These are phyloP conservation scores for Orthosia incerta DNA, from an alignment of 2,888 invertebrate genomes.

Conservation along the genomic window DNA sequence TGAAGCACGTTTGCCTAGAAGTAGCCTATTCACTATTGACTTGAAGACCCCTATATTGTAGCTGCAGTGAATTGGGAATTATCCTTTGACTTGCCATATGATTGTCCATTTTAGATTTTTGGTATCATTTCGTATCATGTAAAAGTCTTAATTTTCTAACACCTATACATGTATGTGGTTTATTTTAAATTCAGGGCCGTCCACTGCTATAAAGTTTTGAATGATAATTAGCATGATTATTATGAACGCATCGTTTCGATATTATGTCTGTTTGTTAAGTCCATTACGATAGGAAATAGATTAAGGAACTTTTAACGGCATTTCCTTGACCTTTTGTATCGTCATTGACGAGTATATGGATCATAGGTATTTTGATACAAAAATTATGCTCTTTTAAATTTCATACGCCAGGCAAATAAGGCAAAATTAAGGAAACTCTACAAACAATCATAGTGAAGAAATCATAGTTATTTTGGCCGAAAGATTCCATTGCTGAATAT, in stretches of 20 bases:
- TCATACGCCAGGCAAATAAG: neutral
- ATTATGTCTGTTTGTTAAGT: slow-evolving; percentile 45
- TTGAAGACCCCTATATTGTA: no score
- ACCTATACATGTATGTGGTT: slow-evolving; percentile 48
- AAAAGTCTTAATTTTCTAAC: slow-evolving; percentile 44
- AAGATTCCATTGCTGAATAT: no score
- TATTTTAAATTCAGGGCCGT: slow-evolving; percentile 75
- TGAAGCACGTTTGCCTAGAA: no score
- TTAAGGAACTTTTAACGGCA: slow-evolving; percentile 55
- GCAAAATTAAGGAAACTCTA: no score
- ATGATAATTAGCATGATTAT: slow-evolving; percentile 72
- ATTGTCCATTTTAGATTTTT: neutral
- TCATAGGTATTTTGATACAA: neutral
- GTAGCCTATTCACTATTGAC: no score
- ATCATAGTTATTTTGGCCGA: neutral
- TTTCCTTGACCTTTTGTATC: slow-evolving; percentile 56
- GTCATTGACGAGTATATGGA: slow-evolving; percentile 34
- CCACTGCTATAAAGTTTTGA: slow-evolving; percentile 73
- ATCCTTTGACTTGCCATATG: neutral
- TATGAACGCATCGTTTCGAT: slow-evolving; percentile 71
- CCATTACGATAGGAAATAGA: slow-evolving; percentile 65
- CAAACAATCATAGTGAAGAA: neutral
- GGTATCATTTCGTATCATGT: neutral
- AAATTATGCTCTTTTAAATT: neutral
- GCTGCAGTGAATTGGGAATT: no score